Evolutionary conservation across 2,888 invertebrate species (phyloP).

Genomic region (Yponomeuta malinellus): DNA sequence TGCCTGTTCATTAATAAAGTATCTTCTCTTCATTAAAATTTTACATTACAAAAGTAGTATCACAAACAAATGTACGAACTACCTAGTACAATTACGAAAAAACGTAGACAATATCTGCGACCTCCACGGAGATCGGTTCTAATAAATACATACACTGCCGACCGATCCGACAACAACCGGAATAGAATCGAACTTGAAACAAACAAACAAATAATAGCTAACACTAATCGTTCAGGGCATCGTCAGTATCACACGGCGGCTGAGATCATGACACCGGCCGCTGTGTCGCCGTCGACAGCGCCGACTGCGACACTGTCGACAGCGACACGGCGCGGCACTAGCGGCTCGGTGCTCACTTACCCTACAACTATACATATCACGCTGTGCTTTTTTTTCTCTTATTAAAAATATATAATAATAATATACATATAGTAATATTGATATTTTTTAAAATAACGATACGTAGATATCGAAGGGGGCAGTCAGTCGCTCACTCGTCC

Average conservation of each 20-base stretch:
- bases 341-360: slow-evolving; percentile 50
- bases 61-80: slow-evolving; percentile 77
- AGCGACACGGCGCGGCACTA: slow-evolving; percentile 29
- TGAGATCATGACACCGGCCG: slow-evolving; percentile 56
- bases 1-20: slow-evolving; percentile 65
- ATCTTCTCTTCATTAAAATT: slow-evolving; percentile 66
- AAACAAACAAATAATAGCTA: slow-evolving; percentile 68
- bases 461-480: slow-evolving; percentile 72
- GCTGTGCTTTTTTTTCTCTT: slow-evolving; percentile 74
- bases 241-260: slow-evolving; percentile 62
- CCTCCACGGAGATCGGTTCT: slow-evolving; percentile 56
- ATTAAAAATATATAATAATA: slow-evolving; percentile 72
- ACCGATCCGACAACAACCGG: slow-evolving; percentile 61
- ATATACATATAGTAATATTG: slow-evolving; percentile 73
- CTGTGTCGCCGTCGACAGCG: slow-evolving; percentile 26
- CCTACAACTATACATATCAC: slow-evolving; percentile 74
- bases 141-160: slow-evolving; percentile 69
- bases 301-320: slow-evolving; percentile 21
- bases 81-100: slow-evolving; percentile 71
- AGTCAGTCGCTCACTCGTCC: slow-evolving; percentile 72
- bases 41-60: slow-evolving; percentile 77
- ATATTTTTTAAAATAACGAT: slow-evolving; percentile 73
- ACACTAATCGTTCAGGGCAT: slow-evolving; percentile 66
- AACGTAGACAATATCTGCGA: slow-evolving; percentile 60
- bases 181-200: slow-evolving; percentile 72